Evolutionary conservation across 2,797 vertebrate genomes (phyloP).

Genomic region (Pogonophryne albipinna): DNA sequence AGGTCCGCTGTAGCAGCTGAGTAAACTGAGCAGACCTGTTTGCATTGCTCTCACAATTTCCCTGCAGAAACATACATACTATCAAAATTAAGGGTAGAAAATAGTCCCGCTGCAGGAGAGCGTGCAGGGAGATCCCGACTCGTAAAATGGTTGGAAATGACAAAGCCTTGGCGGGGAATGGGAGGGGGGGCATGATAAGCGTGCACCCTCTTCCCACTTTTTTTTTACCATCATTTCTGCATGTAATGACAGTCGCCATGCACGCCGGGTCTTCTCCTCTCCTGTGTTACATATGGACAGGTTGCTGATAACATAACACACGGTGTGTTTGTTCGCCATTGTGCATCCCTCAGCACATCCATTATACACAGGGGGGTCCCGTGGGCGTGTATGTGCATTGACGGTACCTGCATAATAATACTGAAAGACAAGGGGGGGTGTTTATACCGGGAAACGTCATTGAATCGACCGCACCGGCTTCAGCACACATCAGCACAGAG

Average conservation of each 20-base stretch:
- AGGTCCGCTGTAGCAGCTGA: conserved; percentile 76
- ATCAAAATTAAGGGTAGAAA: conserved; percentile 41
- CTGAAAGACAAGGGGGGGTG: conserved; percentile 49
- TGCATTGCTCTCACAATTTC: conserved; percentile 12
- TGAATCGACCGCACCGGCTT: conserved; percentile 65
- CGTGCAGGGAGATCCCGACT: conserved; percentile 67
- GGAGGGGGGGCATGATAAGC: conserved; percentile 25
- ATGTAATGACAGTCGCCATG: not conserved
- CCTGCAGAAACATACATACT: not conserved
- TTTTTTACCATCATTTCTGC: conserved; percentile 14
- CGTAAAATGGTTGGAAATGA: conserved; percentile 63
- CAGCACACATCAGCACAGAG: conserved; percentile 68
- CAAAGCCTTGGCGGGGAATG: conserved; percentile 50
- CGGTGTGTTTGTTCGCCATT: conserved; percentile 82
- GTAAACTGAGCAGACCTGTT: conserved; percentile 70
- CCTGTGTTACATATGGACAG: conserved; percentile 29
- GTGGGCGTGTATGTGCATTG: conserved; percentile 72
- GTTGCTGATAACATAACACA: conserved; percentile 65
- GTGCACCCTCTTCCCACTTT: conserved; percentile 46
- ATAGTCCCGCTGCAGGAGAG: conserved; percentile 40
- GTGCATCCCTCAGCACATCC: conserved; percentile 87
- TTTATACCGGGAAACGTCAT: conserved; percentile 71
- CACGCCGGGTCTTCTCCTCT: conserved; percentile 6
- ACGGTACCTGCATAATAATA: conserved; percentile 66
- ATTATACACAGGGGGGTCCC: conserved; percentile 79